Evolutionary conservation across 2,113 vertebrate genomes (phyloP), one percentile per base, ranked within the genome.

Genomic region (Halcyon malimbica): DNA sequence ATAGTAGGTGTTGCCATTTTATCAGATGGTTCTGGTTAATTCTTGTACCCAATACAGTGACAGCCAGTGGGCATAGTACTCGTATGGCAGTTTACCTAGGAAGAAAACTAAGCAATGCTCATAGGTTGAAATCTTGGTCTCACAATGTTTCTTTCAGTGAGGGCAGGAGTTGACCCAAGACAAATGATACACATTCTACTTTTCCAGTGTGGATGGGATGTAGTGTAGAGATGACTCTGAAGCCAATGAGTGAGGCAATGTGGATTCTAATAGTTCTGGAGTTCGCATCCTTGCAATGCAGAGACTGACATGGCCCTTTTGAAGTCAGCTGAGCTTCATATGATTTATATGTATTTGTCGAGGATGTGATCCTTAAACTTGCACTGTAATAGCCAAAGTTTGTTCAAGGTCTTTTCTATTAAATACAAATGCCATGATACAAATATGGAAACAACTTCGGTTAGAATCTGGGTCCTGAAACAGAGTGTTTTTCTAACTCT

Each of bases 21-120:
- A 4, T n/a, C 17, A 35, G 23, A 14, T 67, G 29, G 4, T 46
- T 79, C n/a, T 80, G 46, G 13, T 35, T 35, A 29, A 50, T 59
- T 76, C 51, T 71, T 25, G 41, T 7, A 71, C 39, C 28, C 37
- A 42, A 11, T 8, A 9, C 10, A 31, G 33, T 11, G 56, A 42
- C 15, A 63, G 23, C 10, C 33, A 39, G 23, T 0, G 0, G 5
- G 51, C 33, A 4, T 29, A 33, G 23, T 23, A 13, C 5, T 46
- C 33, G 29, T 28, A 19, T 12, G 28, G 15, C 26, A 35, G 31
- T 29, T 17, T 54, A 1, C 20, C 42, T 26, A 17, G 31, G 17
- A 20, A 74, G 80, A 37, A 23, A 37, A 10, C 3, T 20, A 50
- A 68, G 18, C 11, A 4, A 2, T 18, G 18, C 29, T 60, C 21